phyloP scores from a whole-genome alignment of 2,797 vertebrate genomes.

The Picus viridis region DNA sequence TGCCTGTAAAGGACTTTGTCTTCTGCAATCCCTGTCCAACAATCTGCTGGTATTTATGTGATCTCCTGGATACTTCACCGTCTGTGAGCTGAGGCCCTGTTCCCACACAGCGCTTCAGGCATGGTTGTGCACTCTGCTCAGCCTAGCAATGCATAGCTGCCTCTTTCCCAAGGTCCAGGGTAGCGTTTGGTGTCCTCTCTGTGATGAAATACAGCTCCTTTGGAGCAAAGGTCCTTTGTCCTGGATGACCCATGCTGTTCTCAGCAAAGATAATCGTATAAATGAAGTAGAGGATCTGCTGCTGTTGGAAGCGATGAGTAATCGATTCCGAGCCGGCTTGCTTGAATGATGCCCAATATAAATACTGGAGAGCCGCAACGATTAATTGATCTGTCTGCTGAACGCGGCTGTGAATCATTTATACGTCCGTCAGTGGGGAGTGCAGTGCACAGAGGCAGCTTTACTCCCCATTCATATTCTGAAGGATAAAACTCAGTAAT shows the following conservation, averaged over 20 bases:
- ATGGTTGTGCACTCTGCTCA: background rate
- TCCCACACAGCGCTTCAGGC: background rate
- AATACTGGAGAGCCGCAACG: constrained; percentile 62
- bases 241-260: constrained; percentile 22
- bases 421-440: constrained; percentile 54
- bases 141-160: fast-evolving
- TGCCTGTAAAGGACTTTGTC: background rate
- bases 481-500: constrained; percentile 22
- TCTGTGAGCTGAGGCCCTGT: background rate
- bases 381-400: constrained; percentile 71
- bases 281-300: constrained; percentile 63
- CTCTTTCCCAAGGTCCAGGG: background rate
- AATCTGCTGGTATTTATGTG: fast-evolving
- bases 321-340: constrained; percentile 48
- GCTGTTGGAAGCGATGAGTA: constrained; percentile 40
- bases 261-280: constrained; percentile 55
- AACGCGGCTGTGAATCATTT: constrained; percentile 71
- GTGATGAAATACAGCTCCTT: background rate
- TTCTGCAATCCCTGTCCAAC: background rate
- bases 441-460: background rate
- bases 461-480: constrained; percentile 33
- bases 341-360: constrained; percentile 65
- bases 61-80: background rate
- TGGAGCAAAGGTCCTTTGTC: constrained; percentile 20
- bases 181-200: background rate